A percentile compares a stretch with the other conserved stretches of the same genome.
Evolutionary conservation across 2,888 invertebrate genomes (phyloP).

Genomic region (Pyrochroa serraticornis): DNA sequence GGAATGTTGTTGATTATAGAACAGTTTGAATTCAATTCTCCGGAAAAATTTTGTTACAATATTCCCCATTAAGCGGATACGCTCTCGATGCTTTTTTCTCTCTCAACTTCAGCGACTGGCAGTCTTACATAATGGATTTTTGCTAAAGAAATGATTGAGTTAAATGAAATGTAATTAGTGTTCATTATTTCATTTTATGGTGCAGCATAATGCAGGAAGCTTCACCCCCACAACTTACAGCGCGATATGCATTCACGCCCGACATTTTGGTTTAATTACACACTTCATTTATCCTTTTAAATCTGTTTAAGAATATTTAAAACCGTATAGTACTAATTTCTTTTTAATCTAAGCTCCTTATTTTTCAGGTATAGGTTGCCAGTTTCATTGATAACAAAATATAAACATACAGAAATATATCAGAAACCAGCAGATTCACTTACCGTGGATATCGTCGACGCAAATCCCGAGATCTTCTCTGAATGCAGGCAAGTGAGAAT

Average conservation of each 20-base stretch:
- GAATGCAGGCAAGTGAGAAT: slow-evolving; percentile 76
- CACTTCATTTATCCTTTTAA: no score
- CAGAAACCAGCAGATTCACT: no score
- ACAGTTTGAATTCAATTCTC: slow-evolving; percentile 4
- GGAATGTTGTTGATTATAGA: background rate
- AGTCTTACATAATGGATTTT: no score
- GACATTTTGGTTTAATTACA: no score
- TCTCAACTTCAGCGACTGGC: background rate
- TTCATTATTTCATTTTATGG: slow-evolving; percentile 4
- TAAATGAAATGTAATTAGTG: slow-evolving; percentile 16
- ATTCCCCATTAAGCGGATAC: slow-evolving; percentile 16
- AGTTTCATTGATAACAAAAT: no score
- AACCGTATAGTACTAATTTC: no score
- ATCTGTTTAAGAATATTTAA: no score
- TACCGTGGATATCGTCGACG: slow-evolving; percentile 86
- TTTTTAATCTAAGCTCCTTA: no score
- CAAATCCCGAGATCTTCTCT: slow-evolving; percentile 85
- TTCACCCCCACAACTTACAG: no score
- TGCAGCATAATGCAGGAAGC: background rate
- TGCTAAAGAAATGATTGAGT: slow-evolving; percentile 19
- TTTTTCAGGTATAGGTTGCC: no score
- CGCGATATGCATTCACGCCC: no score
- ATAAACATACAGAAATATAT: background rate
- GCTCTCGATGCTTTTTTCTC: slow-evolving; percentile 16
- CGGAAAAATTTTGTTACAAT: background rate